Base-by-base conservation (phyloP, 1,140 invertebrate genomes). In the Aphidius ervi region DNA sequence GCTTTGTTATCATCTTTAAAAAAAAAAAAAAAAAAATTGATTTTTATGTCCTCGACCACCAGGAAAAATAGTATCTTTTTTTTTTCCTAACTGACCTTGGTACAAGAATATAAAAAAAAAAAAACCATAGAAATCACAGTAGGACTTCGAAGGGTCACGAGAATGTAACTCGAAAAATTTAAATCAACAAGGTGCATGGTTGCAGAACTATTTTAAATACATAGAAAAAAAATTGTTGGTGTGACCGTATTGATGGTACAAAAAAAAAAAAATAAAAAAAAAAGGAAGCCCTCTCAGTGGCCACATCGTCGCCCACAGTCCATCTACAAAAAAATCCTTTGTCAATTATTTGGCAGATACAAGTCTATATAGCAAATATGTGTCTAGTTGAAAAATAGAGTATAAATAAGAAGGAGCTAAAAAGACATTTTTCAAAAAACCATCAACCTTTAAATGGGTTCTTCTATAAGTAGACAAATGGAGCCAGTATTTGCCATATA, bases 161-260 rank as follows among this genome's bases (percentile, higher is more conserved):
- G 23, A 55, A 42, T 8, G 23, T 9, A 49, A 45, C 56, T 55
- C 23, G 42, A 46, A 10, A 23, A 59, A 50, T 65, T 69, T 54
- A 63, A 65, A 71, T 71, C 55, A 62, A 63, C 60, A 58, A 69
- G 67, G 70, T 71, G 70, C 63, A 66, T 58, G 56, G 31, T 7
- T 46, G 41, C 55, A 53, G 41, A 46, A 16, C 45, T 8, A 45
- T 16, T 16, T 10, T 20, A 45, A 6, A 46, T 5, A 43, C 10
- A 57, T 20, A 16, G 37, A 37, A n/a, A 5, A 37, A 46, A 46
- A 20, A 46, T 16, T 16, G 16, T 16, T 16, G 16, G 16, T 16
- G 16, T 16, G 16, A 16, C 16, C 16, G 16, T 16, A 16, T 16
- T 16, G 16, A 16, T 16, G 16, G 16, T 16, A 16, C 16, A 39